phyloP scores from a whole-genome alignment of 2,113 vertebrate genomes.

The Plotosus lineatus region DNA sequence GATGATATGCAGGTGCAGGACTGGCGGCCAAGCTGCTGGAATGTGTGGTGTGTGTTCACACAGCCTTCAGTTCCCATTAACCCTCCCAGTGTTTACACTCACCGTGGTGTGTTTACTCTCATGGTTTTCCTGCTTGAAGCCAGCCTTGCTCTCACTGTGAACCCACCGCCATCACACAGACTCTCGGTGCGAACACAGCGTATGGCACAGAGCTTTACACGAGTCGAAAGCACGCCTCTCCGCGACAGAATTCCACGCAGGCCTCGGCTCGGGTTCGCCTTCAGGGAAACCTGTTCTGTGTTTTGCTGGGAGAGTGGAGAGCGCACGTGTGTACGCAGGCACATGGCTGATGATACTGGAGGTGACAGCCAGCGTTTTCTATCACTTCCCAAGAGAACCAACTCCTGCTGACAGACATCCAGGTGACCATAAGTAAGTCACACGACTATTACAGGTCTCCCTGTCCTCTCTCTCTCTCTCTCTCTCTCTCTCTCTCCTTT shows the following conservation, averaged over 20 bases:
- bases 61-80: constrained; percentile 38
- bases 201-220: constrained; percentile 34
- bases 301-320: neutral
- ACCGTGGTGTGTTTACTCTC: constrained; percentile 40
- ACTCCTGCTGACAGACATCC: constrained; percentile 44
- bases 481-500: neutral
- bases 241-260: constrained; percentile 37
- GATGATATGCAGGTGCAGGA: constrained; percentile 69
- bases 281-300: constrained; percentile 35
- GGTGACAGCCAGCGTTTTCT: constrained; percentile 65
- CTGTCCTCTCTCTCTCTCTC: constrained; percentile 14
- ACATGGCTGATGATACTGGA: constrained; percentile 55
- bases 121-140: constrained; percentile 24
- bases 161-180: constrained; percentile 23
- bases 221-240: constrained; percentile 18
- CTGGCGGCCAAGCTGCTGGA: constrained; percentile 70
- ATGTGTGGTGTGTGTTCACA: constrained; percentile 58
- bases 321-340: neutral
- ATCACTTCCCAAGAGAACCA: constrained; percentile 50
- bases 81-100: constrained; percentile 60
- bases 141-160: constrained; percentile 31
- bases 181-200: constrained; percentile 22
- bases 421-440: constrained; percentile 43
- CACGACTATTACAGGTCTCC: constrained; percentile 21
- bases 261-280: constrained; percentile 19